These are phyloP conservation scores for Agrotis puta DNA, from an alignment of 2,888 invertebrate genomes.

Conservation along the genomic window DNA sequence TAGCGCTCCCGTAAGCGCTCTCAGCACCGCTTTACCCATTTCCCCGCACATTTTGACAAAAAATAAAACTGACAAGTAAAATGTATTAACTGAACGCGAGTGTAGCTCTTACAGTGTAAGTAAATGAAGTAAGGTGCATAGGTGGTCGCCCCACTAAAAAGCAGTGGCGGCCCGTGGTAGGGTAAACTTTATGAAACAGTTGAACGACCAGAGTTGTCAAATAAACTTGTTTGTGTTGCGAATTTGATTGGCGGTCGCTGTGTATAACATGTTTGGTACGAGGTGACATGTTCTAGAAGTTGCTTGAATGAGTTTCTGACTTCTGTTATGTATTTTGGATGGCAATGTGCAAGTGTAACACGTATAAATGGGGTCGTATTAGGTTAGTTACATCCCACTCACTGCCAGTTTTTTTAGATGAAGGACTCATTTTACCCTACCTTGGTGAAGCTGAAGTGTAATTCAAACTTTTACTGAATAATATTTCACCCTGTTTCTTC, in stretches of 20 bases:
- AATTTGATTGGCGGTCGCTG: constrained; percentile 16
- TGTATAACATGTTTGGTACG: neutral
- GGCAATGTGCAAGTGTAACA: neutral
- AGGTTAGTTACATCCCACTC: too few species aligned
- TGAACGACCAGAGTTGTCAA: constrained; percentile 45
- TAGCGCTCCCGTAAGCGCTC: constrained; percentile 87
- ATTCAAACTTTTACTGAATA: too few species aligned
- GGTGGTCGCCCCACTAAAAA: constrained; percentile 67
- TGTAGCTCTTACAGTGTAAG: constrained; percentile 55
- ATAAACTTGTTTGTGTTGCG: constrained; percentile 42
- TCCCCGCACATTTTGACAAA: constrained; percentile 85
- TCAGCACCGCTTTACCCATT: constrained; percentile 88
- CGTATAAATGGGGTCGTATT: too few species aligned
- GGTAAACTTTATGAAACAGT: constrained; percentile 59
- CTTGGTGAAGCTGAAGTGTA: too few species aligned
- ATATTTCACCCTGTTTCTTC: too few species aligned
- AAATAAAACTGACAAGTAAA: constrained; percentile 40
- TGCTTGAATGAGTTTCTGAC: too few species aligned
- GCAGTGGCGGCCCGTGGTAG: constrained; percentile 54
- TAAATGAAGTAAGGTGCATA: constrained; percentile 55
- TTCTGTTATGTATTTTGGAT: neutral
- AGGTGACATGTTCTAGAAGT: constrained; percentile 5
- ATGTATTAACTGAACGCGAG: constrained; percentile 54
- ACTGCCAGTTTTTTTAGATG: too few species aligned
- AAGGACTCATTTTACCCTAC: too few species aligned